Percentiles rank a stretch among this genome's conserved stretches.
Evolutionary conservation across 2,113 vertebrate genomes (phyloP).

Genomic region (Eclectus roratus): DNA sequence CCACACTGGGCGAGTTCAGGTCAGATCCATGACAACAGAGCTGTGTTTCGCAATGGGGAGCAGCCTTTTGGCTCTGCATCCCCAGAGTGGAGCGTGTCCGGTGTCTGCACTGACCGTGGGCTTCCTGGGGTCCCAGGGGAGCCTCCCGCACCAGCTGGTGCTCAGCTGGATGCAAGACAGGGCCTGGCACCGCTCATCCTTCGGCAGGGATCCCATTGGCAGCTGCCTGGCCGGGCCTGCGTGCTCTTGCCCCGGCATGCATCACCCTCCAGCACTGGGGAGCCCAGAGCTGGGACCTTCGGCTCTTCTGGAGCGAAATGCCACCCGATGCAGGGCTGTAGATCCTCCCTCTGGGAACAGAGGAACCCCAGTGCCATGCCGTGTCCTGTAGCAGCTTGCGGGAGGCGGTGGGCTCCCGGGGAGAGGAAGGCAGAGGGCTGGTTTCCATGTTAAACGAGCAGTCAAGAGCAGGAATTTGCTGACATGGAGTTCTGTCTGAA

Average conservation of each 20-base stretch:
- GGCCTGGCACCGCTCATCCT: neutral
- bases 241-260: neutral
- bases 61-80: neutral
- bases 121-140: neutral
- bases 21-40: constrained; percentile 15
- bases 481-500: constrained; percentile 40
- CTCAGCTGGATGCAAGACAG: neutral
- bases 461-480: constrained; percentile 64
- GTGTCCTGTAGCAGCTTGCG: neutral
- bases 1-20: neutral
- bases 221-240: neutral
- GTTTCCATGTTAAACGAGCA: constrained; percentile 52
- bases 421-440: constrained; percentile 41
- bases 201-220: neutral
- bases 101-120: neutral
- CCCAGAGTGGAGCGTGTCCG: neutral
- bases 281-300: neutral
- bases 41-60: neutral
- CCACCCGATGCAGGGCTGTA: rapidly evolving
- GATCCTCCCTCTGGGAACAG: neutral
- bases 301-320: neutral
- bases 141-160: neutral
- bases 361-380: neutral
- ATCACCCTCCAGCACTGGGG: neutral
- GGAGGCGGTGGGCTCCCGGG: neutral